Evolutionary conservation across 2,113 vertebrate genomes (phyloP).

Genomic region (Campylomormyrus tamandua): DNA sequence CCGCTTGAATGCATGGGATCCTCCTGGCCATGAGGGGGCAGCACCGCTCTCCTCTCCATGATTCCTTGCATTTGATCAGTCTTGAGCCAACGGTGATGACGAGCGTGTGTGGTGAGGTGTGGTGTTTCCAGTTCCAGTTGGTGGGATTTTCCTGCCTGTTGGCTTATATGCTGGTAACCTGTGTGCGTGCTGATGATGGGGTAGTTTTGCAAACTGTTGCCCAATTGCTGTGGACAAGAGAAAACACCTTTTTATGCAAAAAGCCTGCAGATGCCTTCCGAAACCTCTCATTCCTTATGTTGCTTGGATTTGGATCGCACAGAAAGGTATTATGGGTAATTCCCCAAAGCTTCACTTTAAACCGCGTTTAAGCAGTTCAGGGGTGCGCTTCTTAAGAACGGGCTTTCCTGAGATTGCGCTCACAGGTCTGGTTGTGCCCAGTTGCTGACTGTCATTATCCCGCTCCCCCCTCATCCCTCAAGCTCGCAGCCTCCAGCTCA

Average conservation of each 20-base stretch:
- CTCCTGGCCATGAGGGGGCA: not conserved
- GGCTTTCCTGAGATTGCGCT: not conserved
- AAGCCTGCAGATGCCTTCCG: not conserved
- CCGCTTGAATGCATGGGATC: not conserved
- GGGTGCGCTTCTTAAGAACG: not conserved
- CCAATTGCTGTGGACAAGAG: not conserved
- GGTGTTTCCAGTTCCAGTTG: not conserved
- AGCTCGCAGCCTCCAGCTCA: slow-evolving; percentile 82
- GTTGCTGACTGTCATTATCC: not conserved
- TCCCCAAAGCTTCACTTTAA: not conserved
- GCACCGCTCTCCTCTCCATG: not conserved
- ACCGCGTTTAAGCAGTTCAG: not conserved
- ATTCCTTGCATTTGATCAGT: not conserved
- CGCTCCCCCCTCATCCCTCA: slow-evolving; percentile 15
- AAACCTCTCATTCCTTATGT: not conserved
- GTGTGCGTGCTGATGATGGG: not conserved
- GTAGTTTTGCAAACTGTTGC: not conserved
- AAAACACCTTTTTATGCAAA: not conserved
- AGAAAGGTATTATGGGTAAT: not conserved
- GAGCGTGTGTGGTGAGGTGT: not conserved
- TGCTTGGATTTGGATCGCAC: not conserved
- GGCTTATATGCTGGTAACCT: not conserved
- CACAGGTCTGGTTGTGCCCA: not conserved
- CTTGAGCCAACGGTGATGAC: not conserved
- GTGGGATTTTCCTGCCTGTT: not conserved